Percentiles rank a stretch among this genome's conserved stretches.
Conservation (phyloP, 2,113 vertebrate genomes). For the Naja naja region DNA sequence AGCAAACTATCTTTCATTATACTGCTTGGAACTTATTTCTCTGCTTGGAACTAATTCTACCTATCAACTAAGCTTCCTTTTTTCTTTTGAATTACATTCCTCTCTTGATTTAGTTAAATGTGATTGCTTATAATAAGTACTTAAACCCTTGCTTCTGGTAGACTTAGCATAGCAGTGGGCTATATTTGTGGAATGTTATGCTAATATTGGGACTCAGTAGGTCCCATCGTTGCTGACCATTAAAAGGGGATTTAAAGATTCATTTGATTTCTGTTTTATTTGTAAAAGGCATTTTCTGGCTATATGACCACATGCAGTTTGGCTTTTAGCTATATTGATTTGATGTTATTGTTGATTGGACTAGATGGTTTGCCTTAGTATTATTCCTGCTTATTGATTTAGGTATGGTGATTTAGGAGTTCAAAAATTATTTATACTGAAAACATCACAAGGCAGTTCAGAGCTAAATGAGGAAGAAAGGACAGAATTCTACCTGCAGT, state of each 20-base stretch:
- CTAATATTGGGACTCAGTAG: not conserved
- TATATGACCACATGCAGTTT: not conserved
- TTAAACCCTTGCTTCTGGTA: not conserved
- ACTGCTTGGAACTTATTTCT: not conserved
- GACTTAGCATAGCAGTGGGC: not conserved
- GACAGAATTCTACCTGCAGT: not conserved
- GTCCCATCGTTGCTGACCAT: not conserved
- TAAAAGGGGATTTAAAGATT: not conserved
- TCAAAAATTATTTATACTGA: not conserved
- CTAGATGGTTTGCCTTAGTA: not conserved
- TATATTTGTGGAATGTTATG: not conserved
- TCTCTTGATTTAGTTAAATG: not conserved
- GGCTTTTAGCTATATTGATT: not conserved
- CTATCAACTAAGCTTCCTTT: not conserved
- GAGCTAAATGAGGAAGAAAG: not conserved
- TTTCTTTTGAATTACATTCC: not conserved
- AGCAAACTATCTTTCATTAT: not conserved
- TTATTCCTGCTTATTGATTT: not conserved
- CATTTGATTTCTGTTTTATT: not conserved
- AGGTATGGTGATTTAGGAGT: not conserved
- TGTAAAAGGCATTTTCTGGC: not conserved
- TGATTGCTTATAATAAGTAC: not conserved
- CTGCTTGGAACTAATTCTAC: not conserved
- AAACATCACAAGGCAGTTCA: not conserved
- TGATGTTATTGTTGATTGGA: not conserved